phyloP scores from a whole-genome alignment of 2,888 invertebrate species.

The Hybos culiciformis region DNA sequence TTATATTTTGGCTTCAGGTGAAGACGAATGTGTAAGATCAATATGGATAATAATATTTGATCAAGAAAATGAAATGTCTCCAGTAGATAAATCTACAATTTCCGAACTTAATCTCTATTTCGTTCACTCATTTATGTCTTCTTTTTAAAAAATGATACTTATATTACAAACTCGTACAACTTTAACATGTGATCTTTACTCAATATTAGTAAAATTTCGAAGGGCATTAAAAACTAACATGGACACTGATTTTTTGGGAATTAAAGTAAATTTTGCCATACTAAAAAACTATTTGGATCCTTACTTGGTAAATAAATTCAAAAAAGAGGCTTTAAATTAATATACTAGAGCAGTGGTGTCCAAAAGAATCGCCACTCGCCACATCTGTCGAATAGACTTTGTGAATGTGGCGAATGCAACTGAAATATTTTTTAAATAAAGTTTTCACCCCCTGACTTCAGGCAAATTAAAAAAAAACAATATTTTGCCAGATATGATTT shows the following conservation, averaged over 20 bases:
- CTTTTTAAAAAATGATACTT: neutral
- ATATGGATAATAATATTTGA: neutral
- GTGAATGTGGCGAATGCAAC: no score
- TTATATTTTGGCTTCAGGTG: neutral
- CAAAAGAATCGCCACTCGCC: no score
- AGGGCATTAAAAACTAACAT: neutral
- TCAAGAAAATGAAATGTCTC: neutral
- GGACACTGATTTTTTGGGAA: neutral
- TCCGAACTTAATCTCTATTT: neutral
- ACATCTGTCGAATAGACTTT: no score
- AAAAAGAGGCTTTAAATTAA: neutral
- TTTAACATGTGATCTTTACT: neutral
- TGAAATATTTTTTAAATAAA: no score
- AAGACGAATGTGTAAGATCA: neutral
- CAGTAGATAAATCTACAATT: neutral
- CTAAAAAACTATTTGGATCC: neutral
- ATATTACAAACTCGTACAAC: neutral
- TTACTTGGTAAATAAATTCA: neutral
- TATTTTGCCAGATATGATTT: no score
- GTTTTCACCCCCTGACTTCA: no score
- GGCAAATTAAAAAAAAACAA: no score
- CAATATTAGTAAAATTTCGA: neutral
- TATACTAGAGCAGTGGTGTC: neutral
- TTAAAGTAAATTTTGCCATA: neutral
- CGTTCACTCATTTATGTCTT: neutral